Percentiles rank a stretch among this genome's conserved stretches.
Evolutionary conservation across 92 coral and sea anemone genomes (phyloP).

Genomic region (Chrysogorgia sp.): DNA sequence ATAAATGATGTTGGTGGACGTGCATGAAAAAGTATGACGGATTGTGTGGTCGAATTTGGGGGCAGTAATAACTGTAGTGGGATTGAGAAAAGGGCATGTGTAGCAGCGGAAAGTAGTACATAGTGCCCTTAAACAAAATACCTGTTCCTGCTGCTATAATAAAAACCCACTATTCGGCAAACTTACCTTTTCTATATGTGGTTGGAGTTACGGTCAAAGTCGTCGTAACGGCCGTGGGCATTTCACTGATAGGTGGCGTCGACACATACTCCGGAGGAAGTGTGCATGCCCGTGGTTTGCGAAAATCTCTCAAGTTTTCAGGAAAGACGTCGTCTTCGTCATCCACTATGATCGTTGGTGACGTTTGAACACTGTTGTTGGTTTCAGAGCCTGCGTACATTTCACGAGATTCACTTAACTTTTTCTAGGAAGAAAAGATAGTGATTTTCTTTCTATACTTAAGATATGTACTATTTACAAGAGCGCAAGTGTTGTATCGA

Average conservation of each 20-base stretch:
- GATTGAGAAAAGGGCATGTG: too few species aligned
- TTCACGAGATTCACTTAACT: conserved; percentile 6
- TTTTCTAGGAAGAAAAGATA: conserved; percentile 3
- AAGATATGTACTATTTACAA: too few species aligned
- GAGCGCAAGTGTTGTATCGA: too few species aligned
- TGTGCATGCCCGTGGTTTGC: conserved; percentile 32
- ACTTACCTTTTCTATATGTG: conserved; percentile 7
- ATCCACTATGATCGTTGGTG: conserved; percentile 20
- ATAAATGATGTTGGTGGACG: too few species aligned
- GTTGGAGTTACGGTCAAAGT: conserved; percentile 3
- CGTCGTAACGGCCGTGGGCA: conserved; percentile 7
- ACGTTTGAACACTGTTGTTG: background rate
- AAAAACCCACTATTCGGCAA: too few species aligned
- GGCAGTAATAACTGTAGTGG: too few species aligned
- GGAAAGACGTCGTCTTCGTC: conserved; percentile 37
- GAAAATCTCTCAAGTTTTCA: background rate
- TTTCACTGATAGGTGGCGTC: conserved; percentile 9
- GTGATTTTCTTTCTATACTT: too few species aligned
- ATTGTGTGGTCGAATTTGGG: too few species aligned
- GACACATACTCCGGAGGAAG: conserved; percentile 10
- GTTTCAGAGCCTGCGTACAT: background rate
- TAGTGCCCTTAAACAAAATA: too few species aligned
- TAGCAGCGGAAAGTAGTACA: too few species aligned
- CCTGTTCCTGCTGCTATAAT: too few species aligned
- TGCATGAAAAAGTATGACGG: too few species aligned